Conservation (phyloP, 2,113 vertebrate genomes). For the Mystacornis crossleyi region DNA sequence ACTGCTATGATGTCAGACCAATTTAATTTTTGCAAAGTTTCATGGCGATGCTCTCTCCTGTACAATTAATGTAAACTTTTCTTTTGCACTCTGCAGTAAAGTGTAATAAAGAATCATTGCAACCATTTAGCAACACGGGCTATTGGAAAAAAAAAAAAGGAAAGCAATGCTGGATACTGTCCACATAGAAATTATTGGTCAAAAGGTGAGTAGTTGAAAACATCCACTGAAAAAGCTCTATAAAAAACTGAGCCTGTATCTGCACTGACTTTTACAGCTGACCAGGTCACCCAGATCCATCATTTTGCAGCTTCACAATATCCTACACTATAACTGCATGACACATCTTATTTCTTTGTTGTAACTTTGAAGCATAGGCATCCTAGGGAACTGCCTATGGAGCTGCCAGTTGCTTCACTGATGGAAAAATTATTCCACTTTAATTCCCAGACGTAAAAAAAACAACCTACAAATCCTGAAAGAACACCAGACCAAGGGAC, state of each 20-base stretch:
- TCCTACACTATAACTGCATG: too few species aligned
- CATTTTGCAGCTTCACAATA: not conserved
- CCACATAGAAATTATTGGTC: not conserved
- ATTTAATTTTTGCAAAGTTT: not conserved
- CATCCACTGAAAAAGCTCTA: not conserved
- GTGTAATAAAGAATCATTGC: not conserved
- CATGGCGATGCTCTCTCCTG: accelerated
- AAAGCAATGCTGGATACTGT: not conserved
- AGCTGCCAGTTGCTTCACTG: not conserved
- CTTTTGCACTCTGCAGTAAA: not conserved
- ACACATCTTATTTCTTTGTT: not conserved
- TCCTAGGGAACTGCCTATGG: not conserved
- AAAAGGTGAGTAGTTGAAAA: not conserved
- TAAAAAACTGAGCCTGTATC: not conserved
- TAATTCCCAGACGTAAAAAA: not conserved
- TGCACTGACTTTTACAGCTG: not conserved
- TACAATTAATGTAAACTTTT: not conserved
- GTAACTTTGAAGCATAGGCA: not conserved
- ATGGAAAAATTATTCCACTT: not conserved
- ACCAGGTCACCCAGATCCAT: not conserved
- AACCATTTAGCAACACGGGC: not conserved
- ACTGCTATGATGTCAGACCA: not conserved
- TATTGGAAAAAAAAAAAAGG: not conserved
- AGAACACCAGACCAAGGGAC: not conserved
- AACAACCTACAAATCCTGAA: not conserved